phyloP scores from a whole-genome alignment of 1,140 invertebrate genomes.

The Polyergus mexicanus region DNA sequence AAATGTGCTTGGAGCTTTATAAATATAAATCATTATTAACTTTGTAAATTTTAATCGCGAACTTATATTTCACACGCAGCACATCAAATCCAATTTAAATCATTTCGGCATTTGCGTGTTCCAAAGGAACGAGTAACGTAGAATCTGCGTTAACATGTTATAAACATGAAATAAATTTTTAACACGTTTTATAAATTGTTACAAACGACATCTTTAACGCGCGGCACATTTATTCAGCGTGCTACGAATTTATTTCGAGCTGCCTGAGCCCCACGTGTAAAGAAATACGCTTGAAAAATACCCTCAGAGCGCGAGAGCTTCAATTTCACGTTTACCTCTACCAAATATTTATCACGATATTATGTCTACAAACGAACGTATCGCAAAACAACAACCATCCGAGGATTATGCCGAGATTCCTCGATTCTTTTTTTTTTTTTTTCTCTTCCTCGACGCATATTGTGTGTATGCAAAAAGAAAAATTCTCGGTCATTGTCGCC shows the following conservation, averaged over 20 bases:
- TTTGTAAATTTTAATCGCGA: background rate
- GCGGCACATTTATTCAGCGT: slow-evolving; percentile 25
- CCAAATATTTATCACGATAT: slow-evolving; percentile 52
- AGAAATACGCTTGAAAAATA: slow-evolving; percentile 55
- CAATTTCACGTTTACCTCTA: slow-evolving; percentile 52
- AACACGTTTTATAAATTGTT: slow-evolving; percentile 38
- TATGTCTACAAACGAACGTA: slow-evolving; percentile 12
- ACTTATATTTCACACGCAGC: background rate
- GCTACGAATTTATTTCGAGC: slow-evolving; percentile 34
- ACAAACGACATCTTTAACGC: slow-evolving; percentile 32
- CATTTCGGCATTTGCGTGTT: background rate
- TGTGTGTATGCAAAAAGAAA: background rate
- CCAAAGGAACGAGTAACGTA: background rate
- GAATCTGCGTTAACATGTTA: slow-evolving; percentile 18
- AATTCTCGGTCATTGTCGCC: slow-evolving; percentile 22
- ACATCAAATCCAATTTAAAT: background rate
- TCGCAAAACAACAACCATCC: background rate
- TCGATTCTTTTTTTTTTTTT: slow-evolving; percentile 13
- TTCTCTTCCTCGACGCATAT: background rate
- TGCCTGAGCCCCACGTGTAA: background rate
- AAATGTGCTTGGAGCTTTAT: background rate
- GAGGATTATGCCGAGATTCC: slow-evolving; percentile 29
- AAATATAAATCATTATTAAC: background rate
- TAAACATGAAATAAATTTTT: slow-evolving; percentile 52
- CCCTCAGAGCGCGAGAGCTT: slow-evolving; percentile 15